Evolutionary conservation across 2,888 invertebrate genomes (phyloP), one percentile per base, ranked within the genome.

Genomic region (Pammene aurita): DNA sequence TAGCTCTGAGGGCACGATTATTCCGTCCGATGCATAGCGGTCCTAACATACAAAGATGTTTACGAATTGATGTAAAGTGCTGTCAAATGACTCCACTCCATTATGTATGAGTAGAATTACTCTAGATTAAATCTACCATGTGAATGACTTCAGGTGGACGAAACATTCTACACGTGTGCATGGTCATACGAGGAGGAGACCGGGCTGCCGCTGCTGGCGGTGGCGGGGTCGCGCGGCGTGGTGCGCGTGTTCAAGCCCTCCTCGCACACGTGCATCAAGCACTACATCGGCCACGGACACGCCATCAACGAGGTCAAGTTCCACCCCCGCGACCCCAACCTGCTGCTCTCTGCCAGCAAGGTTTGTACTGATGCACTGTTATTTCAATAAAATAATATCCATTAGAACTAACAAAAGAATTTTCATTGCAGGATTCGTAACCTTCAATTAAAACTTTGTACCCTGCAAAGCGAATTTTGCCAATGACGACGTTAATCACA

Each of bases 81-180:
- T n/a, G n/a, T n/a, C n/a, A n/a, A n/a, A n/a, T n/a, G n/a, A n/a
- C n/a, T n/a, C n/a, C n/a, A n/a, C n/a, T n/a, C n/a, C n/a, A n/a
- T n/a, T n/a, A n/a, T n/a, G n/a, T n/a, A n/a, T n/a, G n/a, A n/a
- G n/a, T n/a, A n/a, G n/a, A n/a, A n/a, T n/a, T n/a, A n/a, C n/a
- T n/a, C n/a, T n/a, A n/a, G n/a, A n/a, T n/a, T 38, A 38, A 38
- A 38, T 42, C 10, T 42, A 13, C 1, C 11, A 11, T 18, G 16
- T 5, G 16, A 50, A 26, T 18, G 5, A 50, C 41, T 61, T 35
- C 77, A 97, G 97, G 93, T 95, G 2, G 98, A 98, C 81, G 99
- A 99, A 90, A 98, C 97, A 81, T 98, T 97, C 87, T 99, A 99
- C 87, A 98, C 98, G 0, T 98, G 98, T 84, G 98, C 98, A 0